Conservation (phyloP, 2,888 invertebrate species). For the Sepiola atlantica region DNA sequence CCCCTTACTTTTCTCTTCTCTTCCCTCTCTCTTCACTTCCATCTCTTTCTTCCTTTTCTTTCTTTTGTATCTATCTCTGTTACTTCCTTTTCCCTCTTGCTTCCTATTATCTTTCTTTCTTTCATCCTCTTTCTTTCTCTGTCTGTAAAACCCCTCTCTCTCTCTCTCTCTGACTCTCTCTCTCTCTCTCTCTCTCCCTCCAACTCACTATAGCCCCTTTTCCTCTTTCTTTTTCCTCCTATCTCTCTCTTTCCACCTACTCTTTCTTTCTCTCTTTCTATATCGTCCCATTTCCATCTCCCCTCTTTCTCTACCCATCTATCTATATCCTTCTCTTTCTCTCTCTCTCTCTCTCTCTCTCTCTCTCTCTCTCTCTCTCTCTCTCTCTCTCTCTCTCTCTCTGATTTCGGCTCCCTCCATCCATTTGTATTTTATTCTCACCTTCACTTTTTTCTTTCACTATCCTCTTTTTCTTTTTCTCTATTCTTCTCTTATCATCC, state of each 20-base stretch:
- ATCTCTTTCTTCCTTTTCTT: background rate
- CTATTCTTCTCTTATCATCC: background rate
- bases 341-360: slow-evolving; percentile 22
- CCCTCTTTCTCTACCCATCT: too few species aligned
- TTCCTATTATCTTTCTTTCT: background rate
- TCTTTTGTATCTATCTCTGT: background rate
- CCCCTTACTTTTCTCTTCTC: background rate
- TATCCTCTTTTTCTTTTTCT: background rate
- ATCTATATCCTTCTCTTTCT: slow-evolving; percentile 14
- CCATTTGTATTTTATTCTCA: background rate
- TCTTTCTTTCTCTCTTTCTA: background rate
- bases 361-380: background rate
- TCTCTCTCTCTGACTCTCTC: background rate
- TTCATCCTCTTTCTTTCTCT: background rate
- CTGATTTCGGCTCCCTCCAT: background rate
- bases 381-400: background rate
- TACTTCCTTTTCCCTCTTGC: background rate
- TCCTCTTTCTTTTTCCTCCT: slow-evolving; percentile 36
- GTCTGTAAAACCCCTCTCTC: background rate
- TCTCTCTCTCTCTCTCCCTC: slow-evolving; percentile 47
- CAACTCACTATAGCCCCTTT: too few species aligned
- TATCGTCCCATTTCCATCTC: background rate
- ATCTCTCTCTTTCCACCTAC: background rate
- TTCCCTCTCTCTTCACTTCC: background rate
- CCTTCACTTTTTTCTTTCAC: background rate